Evolutionary conservation across 1,140 invertebrate species (phyloP), one percentile per base, ranked within the genome.

Genomic region (Orchestia grillus): DNA sequence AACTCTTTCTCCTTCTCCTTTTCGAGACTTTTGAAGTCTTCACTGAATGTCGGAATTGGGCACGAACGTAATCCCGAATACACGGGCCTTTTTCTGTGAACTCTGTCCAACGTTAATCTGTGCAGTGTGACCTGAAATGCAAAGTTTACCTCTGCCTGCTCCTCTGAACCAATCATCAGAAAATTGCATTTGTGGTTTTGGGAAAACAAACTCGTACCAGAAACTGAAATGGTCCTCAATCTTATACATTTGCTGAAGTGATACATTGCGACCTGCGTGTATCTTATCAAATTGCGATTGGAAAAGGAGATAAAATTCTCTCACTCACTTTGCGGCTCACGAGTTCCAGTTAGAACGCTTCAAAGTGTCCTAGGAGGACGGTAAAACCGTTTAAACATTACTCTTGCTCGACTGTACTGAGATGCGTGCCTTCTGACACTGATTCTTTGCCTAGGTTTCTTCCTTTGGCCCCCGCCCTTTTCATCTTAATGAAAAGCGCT

Each of bases 401-500:
- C 36, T 41, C 23, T 90, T 44, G 41, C 41, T 11, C 88, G 88
- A 44, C 88, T 42, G 41, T 28, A 36, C 41, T n/a, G 87, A 41
- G 36, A 90, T 42, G n/a, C 88, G 44, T n/a, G 8, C 0, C 92
- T 94, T 94, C 28, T 77, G 44, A 40, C 92, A 44, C 41, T 47
- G 43, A n/a, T 94, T 94, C 92, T 94, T 47, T 94, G 92, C 41
- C 43, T 8, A 8, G 43, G 92, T 47, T 44, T 94, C 92, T 44
- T 44, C 41, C 42, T 90, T 11, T 6, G 47, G 44, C 92, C 47
- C 44, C 43, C 3, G 92, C 44, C 8, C 44, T 44, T 40, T 44
- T 94, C 92, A 94, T 94, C 92, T 40, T 94, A 94, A 94, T 94
- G 92, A 94, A 94, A 94, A 45, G 44, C 92, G 44, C 92, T 47